Base-by-base conservation (phyloP, 2,797 vertebrate species). In the Pseudochirops corinnae region DNA sequence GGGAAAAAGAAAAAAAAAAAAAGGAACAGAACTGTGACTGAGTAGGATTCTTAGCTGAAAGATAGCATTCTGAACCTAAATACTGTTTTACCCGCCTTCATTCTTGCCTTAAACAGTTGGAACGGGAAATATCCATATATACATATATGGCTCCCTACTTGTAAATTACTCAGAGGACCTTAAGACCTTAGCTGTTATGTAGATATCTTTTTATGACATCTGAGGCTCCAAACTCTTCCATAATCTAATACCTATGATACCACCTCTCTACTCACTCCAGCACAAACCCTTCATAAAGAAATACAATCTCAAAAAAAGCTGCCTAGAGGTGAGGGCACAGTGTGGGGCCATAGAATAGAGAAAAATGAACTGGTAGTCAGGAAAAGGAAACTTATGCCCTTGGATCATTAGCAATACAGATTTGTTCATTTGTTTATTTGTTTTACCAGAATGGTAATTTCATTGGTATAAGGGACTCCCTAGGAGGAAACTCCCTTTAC, bases 51-150 rank as follows among this genome's bases (percentile, higher is more conserved):
- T 56, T 74, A 91, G 93, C 46, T 96, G 16, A 93, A 93, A 24
- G 93, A 94, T 92, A 87, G 96, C 93, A 94, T 95, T 96, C 93
- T 95, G 87, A 96, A 98, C 97, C 92, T 90, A 46, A 94, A 11
- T 56, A 7, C 10, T 97, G 31, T 87, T 39, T 82, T 87, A 46
- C 6, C 9, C 0, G 0, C 96, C 10, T 39, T 90, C 58, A 93
- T 96, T 96, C 31, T 29, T 93, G 58, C 16, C 58, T 95, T 97
- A 90, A 94, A 58, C 94, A 95, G 94, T 96, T 82, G 93, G 90
- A 11, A 29, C 92, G 46, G 10, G 87, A 28, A 16, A 91, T 95
- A 94, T 96, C 39, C 46, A 93, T 62, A 55, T 94, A 58, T 94
- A 93, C 57, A 92, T 46, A 53, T 55, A 6, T 50, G 92, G 9